Evolutionary conservation across 2,888 invertebrate genomes (phyloP).

Genomic region (Amblyjoppa proteus): DNA sequence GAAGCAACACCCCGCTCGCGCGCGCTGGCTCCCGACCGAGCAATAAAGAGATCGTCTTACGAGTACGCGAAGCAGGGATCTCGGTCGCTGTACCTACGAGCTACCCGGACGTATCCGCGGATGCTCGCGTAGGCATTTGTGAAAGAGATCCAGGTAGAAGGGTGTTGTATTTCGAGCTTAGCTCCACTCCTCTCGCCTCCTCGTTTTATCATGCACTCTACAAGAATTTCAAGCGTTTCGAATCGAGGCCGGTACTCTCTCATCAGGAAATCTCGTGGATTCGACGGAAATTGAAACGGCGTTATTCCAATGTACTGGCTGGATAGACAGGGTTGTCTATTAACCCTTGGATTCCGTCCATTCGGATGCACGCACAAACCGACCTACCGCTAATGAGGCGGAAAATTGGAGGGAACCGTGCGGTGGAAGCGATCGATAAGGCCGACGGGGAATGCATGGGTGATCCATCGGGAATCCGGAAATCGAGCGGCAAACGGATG

Average conservation of each 20-base stretch:
- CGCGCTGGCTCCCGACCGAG: constrained; percentile 37
- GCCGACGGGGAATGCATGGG: constrained; percentile 33
- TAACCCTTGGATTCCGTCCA: constrained; percentile 24
- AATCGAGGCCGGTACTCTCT: no score
- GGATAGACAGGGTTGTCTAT: constrained; percentile 19
- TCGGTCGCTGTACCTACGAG: constrained; percentile 13
- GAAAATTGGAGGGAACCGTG: constrained; percentile 36
- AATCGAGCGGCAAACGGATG: constrained; percentile 79
- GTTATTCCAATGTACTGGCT: background rate
- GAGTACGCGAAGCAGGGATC: constrained; percentile 37
- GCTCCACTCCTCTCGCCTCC: constrained; percentile 53
- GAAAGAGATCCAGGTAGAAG: constrained; percentile 46
- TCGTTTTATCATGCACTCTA: background rate
- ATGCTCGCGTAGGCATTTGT: constrained; percentile 22
- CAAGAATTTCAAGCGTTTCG: no score
- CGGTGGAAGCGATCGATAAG: constrained; percentile 16
- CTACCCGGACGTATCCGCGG: constrained; percentile 22
- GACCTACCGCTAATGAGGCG: constrained; percentile 43
- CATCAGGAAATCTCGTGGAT: no score
- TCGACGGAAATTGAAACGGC: constrained; percentile 42
- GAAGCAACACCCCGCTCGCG: constrained; percentile 41
- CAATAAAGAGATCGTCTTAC: constrained; percentile 65
- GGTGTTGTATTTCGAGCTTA: constrained; percentile 62
- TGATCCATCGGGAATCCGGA: constrained; percentile 74
- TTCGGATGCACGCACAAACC: constrained; percentile 28